Evolutionary conservation across 1,140 invertebrate genomes (phyloP), one percentile per base, ranked within the genome.

Genomic region (Platyscapa corneri): DNA sequence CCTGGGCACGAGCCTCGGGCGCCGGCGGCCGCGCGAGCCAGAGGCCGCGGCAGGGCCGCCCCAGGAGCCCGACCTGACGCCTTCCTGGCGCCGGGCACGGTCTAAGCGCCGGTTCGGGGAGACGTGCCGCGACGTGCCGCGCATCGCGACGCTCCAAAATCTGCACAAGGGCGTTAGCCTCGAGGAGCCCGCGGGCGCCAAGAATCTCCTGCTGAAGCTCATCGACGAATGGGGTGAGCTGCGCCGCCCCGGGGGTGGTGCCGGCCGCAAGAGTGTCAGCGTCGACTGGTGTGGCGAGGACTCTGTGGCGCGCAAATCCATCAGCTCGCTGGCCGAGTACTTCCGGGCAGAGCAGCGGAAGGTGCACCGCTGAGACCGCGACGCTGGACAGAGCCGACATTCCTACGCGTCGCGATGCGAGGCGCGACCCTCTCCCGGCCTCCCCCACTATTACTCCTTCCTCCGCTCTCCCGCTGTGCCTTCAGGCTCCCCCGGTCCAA

Each of bases 171-270:
- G 87, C 79, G 86, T 93, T 82, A 93, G 90, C 81, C 85, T 93
- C 6, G 90, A 93, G 34, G 93, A 93, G 37, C 92, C 92, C 10
- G 87, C 89, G 12, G 95, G 95, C 86, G 96, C 96, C 18, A 96
- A 97, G 91, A 95, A 97, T 90, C 93, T 96, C 32, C 90, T 97
- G 46, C 89, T 97, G 32, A 95, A 96, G 91, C 91, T 97, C 67
- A 90, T 97, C 53, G 95, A 96, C 82, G 96, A 96, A 90, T 96
- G 96, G 95, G 77, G 82, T 32, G 95, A 95, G 3, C 95, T 96
- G 74, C 94, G 89, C 1, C 88, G 88, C 27, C 90, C 88, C 0
- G 83, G 84, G 3, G 77, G 86, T 0, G 86, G 87, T 0, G 67
- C 70, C 39, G 81, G 89, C 0, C 90, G 93, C 7, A 94, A 94